Conservation (phyloP, 2,888 invertebrate genomes). For the Drosophila anomelani region DNA sequence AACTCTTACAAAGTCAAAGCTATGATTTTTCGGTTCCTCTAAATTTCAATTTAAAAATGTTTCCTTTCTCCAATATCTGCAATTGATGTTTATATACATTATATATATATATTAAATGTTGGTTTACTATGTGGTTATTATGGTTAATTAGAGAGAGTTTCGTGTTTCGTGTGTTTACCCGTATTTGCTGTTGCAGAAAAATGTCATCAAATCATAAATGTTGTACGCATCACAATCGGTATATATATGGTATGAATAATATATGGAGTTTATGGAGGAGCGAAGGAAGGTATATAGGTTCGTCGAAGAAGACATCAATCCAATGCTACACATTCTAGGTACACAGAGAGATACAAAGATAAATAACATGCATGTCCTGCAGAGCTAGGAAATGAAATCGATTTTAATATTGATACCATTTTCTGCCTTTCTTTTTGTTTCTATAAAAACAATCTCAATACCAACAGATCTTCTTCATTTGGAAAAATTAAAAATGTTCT, state of each 20-base stretch:
- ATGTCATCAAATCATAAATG: conserved; percentile 59
- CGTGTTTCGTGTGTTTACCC: conserved; percentile 63
- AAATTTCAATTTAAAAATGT: conserved; percentile 22
- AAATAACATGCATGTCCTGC: conserved; percentile 54
- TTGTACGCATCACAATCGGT: conserved; percentile 63
- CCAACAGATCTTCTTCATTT: background rate
- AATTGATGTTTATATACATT: conserved; percentile 36
- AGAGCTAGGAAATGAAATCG: background rate
- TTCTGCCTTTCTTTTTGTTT: background rate
- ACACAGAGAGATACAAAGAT: conserved; percentile 52
- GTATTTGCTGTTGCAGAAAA: conserved; percentile 75
- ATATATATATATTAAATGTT: conserved; percentile 36
- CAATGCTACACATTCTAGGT: conserved; percentile 31
- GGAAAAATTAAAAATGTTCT: too few species aligned
- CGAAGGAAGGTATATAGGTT: conserved; percentile 11
- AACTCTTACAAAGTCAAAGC: conserved; percentile 49
- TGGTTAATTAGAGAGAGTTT: conserved; percentile 41
- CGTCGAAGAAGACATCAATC: conserved; percentile 33
- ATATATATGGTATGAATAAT: conserved; percentile 41
- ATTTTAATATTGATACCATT: background rate
- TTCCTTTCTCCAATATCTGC: conserved; percentile 35
- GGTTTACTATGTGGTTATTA: conserved; percentile 29
- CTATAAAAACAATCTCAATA: background rate
- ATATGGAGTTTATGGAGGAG: conserved; percentile 15
- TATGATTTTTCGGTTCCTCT: conserved; percentile 34